A percentile compares a stretch with the other conserved stretches of the same genome.
These are phyloP conservation scores for Elysia chlorotica DNA, from an alignment of 1,140 invertebrate genomes.

Conservation along the genomic window DNA sequence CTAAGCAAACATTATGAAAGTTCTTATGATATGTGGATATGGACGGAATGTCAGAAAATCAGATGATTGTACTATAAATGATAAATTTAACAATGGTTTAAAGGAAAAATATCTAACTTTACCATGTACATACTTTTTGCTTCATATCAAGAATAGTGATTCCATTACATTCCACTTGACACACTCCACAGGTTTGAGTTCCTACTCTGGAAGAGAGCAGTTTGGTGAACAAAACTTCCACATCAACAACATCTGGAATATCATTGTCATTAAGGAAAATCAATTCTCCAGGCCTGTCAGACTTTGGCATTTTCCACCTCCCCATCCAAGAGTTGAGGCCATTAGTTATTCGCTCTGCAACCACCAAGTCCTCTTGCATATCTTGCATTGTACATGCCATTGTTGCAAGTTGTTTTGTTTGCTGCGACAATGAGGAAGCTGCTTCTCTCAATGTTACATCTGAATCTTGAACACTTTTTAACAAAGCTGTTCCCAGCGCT, in stretches of 20 bases:
- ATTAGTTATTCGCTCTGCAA: slow-evolving; percentile 11
- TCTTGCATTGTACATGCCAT: background rate
- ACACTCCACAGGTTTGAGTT: background rate
- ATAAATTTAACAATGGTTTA: too few relatives aligned
- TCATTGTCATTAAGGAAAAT: slow-evolving; percentile 12
- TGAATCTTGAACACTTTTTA: slow-evolving; percentile 13
- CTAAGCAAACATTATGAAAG: too few relatives aligned
- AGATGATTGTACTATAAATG: too few relatives aligned
- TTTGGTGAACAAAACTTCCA: slow-evolving; percentile 1
- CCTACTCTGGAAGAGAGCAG: background rate
- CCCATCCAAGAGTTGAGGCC: slow-evolving; percentile 11
- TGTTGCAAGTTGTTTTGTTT: slow-evolving; percentile 11
- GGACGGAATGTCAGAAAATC: too few relatives aligned
- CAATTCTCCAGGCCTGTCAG: background rate
- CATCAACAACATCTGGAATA: slow-evolving; percentile 5
- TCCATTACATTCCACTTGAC: background rate
- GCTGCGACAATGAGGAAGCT: background rate
- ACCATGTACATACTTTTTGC: slow-evolving; percentile 14
- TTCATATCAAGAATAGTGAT: slow-evolving; percentile 11
- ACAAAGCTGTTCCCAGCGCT: background rate
- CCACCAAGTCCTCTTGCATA: slow-evolving; percentile 7
- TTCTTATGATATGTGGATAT: too few relatives aligned
- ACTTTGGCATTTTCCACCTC: slow-evolving; percentile 1
- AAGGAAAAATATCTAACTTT: too few relatives aligned
- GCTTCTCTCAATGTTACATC: background rate